Base-by-base conservation (phyloP, 2,888 invertebrate genomes). In the Nymphalis c-album region DNA sequence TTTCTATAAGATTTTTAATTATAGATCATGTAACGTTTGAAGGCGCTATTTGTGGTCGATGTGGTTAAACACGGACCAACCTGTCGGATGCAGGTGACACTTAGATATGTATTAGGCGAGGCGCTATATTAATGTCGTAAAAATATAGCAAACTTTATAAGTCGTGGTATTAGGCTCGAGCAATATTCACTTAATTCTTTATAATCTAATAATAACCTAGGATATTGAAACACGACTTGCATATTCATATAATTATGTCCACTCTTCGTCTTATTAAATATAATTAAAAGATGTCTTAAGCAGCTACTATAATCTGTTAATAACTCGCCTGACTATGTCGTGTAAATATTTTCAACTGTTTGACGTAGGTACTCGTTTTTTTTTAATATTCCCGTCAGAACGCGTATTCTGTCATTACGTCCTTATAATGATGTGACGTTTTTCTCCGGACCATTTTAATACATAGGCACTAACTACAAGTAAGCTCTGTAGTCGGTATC, bases 51-150 rank as follows among this genome's bases (percentile, higher is more conserved):
- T 86, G 87, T 82, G 86, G 88, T 88, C 77, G 75, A 73, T 88
- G 88, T 84, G 88, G 88, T 86, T 73, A 76, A 76, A 78, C 76
- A 76, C 82, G 85, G 83, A 84, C 87, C 13, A 40, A 86, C 87
- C 86, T 85, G 89, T 85, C 79, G 72, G 60, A 31, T 68, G 86
- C 90, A 90, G 85, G 85, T 90, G 90, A 86, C 78, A 79, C 77
- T 78, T 79, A 83, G 81, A 81, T 77, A 73, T 78, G 81, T 85
- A 87, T 87, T 87, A 88, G 80, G 73, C 69, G 73, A 78, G 76
- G 78, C 79, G 78, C 81, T 81, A 87, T 88, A 84, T 84, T 85
- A 83, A 91, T 88, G 85, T 81, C 87, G 88, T 90, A 66, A 71
- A 68, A 71, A 66, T n/a, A 22, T 48, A 35, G 53, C 22, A 63